These are phyloP conservation scores for Phortica magna DNA, from an alignment of 2,888 invertebrate genomes.

Conservation along the genomic window DNA sequence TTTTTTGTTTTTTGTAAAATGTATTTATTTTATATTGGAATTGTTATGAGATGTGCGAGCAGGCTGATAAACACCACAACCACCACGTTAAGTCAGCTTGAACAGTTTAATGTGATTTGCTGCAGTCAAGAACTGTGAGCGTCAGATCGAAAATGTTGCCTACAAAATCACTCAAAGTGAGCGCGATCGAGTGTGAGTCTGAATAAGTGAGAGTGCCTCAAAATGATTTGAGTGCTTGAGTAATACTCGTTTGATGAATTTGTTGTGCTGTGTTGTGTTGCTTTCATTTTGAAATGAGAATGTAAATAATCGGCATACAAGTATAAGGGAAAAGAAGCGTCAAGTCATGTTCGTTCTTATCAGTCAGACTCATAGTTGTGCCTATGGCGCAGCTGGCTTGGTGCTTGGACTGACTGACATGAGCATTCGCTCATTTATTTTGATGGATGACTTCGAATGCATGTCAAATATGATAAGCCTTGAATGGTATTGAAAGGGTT, in stretches of 20 bases:
- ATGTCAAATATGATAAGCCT: slow-evolving; percentile 53
- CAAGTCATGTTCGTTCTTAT: not conserved
- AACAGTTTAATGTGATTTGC: slow-evolving; percentile 5
- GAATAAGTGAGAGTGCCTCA: not conserved
- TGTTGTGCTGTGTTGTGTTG: no score
- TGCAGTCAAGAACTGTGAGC: slow-evolving; percentile 9
- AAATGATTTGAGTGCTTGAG: not conserved
- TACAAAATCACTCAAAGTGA: slow-evolving; percentile 1
- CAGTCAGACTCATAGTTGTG: not conserved
- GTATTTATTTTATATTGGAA: not conserved
- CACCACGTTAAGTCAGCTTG: not conserved
- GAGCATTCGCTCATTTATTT: not conserved
- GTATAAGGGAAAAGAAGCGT: no score
- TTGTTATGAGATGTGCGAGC: not conserved
- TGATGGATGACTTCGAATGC: slow-evolving; percentile 51
- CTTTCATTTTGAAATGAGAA: no score
- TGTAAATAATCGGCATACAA: no score
- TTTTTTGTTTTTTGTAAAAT: not conserved
- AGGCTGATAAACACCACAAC: not conserved
- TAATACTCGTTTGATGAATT: not conserved
- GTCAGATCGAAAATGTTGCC: slow-evolving; percentile 2
- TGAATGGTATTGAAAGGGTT: not conserved
- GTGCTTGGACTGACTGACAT: not conserved
- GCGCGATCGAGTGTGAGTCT: slow-evolving; percentile 5
- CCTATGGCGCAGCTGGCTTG: not conserved